Evolutionary conservation across 2,888 invertebrate species (phyloP).

Genomic region (Folsomia manolachei): DNA sequence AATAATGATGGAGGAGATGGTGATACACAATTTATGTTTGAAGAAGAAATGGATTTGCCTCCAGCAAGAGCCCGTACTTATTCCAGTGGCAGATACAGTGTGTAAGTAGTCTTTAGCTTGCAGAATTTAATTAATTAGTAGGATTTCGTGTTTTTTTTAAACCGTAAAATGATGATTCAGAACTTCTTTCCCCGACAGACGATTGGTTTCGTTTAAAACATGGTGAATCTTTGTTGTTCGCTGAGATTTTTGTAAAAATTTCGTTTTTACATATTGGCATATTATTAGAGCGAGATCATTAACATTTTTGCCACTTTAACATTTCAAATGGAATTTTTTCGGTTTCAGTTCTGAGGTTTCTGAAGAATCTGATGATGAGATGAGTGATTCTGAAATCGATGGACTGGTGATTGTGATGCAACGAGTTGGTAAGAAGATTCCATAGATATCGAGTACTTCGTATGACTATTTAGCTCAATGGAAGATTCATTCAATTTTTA

Average conservation of each 20-base stretch:
- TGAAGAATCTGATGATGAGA: conserved; percentile 66
- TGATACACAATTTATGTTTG: conserved; percentile 93
- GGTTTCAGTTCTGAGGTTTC: conserved; percentile 53
- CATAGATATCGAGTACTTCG: no score
- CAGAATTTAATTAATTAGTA: not conserved
- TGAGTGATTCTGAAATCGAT: conserved; percentile 88
- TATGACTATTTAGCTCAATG: no score
- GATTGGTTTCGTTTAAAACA: conserved; percentile 26
- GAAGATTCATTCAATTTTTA: no score
- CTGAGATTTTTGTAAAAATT: conserved; percentile 11
- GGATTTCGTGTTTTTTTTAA: conserved; percentile 15
- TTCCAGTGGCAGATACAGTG: conserved; percentile 33
- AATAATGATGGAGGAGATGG: conserved; percentile 56
- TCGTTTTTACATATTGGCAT: not conserved
- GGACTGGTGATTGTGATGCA: conserved; percentile 90
- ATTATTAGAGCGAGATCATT: no score
- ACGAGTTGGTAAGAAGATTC: no score
- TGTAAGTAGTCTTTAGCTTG: no score
- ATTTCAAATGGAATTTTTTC: no score
- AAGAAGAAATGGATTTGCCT: conserved; percentile 79
- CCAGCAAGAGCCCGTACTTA: conserved; percentile 66
- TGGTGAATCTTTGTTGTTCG: conserved; percentile 32
- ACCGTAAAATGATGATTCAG: conserved; percentile 28
- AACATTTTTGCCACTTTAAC: no score
- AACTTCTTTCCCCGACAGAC: conserved; percentile 41